Base-by-base conservation (phyloP, 2,888 invertebrate species). In the Calameuta idolon region DNA sequence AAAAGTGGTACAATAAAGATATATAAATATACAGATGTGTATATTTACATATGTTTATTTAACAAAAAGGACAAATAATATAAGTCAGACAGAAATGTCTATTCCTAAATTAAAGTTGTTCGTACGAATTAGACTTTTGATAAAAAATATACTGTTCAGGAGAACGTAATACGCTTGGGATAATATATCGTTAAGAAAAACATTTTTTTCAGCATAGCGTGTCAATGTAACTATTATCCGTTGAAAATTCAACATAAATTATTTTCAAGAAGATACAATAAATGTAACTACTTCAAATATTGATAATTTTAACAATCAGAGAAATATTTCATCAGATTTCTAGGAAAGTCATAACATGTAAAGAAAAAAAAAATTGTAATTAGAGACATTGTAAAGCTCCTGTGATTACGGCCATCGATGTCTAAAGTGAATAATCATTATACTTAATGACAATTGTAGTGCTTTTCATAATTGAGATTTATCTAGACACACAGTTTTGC, bases 1-100 rank as follows among this genome's bases (percentile, higher is more conserved):
- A 86, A 88, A 88, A 85, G 86, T 83, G 83, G 83, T 85, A 87
- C 9, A 74, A 35, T 55, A 55, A 55, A 55, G 55, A 55, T 55
- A 55, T 55, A 55, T 55, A 55, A 55, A 69, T 74, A 79, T 69
- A 74, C 74, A 34, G 12, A 11, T 74, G 5, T 74, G 23, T 35
- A 35, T 74, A 33, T 35, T 34, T 74, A n/a, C 34, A 86, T 83
- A 83, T 82, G 81, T 83, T 81, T 84, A 81, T 83, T 55, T 55
- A 23, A 55, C 23, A 55, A 9, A 23, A 55, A 9, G 23, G 23
- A 23, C 55, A 55, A 55, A 15, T 40, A 40, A 40, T 55, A 23
- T 55, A 23, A 9, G 23, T 55, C 23, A 23, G 23, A 55, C 55
- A 55, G 55, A 23, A 55, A 55, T 55, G 23, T 23, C 9, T 9